Evolutionary conservation across 2,797 vertebrate genomes (phyloP).

Genomic region (Enteromius anoplus): DNA sequence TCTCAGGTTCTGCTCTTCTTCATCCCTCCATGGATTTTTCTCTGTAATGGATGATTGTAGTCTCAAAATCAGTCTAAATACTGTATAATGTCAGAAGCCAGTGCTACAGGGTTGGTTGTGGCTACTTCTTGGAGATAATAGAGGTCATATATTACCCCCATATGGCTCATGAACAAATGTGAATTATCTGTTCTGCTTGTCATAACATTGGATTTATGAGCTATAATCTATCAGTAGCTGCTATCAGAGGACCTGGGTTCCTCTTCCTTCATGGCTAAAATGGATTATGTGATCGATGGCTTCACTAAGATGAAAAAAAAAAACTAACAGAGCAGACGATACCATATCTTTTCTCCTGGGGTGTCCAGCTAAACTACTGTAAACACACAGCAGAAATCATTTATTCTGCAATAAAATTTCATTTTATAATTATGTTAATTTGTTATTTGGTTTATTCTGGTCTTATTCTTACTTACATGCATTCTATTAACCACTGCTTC

Average conservation of each 20-base stretch:
- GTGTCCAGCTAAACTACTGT: background rate
- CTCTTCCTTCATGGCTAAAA: conserved; percentile 42
- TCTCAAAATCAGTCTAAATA: background rate
- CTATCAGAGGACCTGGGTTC: conserved; percentile 59
- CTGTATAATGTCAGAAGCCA: background rate
- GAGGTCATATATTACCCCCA: conserved; percentile 22
- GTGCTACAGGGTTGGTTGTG: background rate
- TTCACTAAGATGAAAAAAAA: conserved; percentile 59
- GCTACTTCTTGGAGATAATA: conserved; percentile 23
- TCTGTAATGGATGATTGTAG: conserved; percentile 1
- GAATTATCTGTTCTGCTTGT: conserved; percentile 70
- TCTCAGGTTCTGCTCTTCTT: background rate
- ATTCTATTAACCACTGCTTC: background rate
- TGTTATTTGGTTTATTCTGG: background rate
- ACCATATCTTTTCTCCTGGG: conserved; percentile 12
- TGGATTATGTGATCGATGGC: conserved; percentile 66
- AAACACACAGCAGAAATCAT: conserved; percentile 4
- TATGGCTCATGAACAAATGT: conserved; percentile 63
- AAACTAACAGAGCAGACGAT: conserved; percentile 29
- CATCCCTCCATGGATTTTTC: background rate
- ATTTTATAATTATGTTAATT: background rate
- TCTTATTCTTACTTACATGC: background rate
- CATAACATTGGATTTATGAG: conserved; percentile 68
- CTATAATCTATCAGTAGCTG: conserved; percentile 71
- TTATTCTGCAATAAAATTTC: too few relatives aligned